A percentile compares a stretch with the other conserved stretches of the same genome.
These are phyloP conservation scores for Aplocera efformata DNA, from an alignment of 2,888 invertebrate genomes.

Conservation along the genomic window DNA sequence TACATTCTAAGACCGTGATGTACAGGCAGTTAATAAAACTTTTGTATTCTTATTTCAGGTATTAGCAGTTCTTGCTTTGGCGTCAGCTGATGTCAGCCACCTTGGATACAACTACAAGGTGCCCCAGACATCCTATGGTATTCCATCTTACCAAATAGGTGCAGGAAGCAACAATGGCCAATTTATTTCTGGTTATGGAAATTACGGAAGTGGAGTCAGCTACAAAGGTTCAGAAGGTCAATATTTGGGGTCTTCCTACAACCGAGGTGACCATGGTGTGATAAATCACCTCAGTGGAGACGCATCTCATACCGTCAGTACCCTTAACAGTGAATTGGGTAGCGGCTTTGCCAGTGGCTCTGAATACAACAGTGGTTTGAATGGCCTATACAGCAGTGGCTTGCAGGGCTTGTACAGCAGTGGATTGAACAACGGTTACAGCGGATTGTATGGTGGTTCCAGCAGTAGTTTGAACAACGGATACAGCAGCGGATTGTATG, in stretches of 20 bases:
- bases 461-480: constrained; percentile 7
- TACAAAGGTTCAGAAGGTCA: constrained; percentile 29
- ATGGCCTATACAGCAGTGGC: constrained; percentile 1
- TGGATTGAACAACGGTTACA: neutral
- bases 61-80: constrained; percentile 49
- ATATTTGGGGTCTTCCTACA: constrained; percentile 24
- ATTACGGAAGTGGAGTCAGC: constrained; percentile 23
- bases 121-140: constrained; percentile 64
- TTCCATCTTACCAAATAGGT: constrained; percentile 51
- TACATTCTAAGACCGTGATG: too few species aligned
- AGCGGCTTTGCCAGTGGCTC: constrained; percentile 1
- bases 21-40: neutral
- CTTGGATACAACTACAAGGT: constrained; percentile 65
- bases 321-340: constrained; percentile 7
- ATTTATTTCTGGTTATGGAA: constrained; percentile 33
- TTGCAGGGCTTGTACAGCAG: neutral
- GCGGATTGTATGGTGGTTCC: constrained; percentile 2
- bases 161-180: constrained; percentile 27
- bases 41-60: constrained; percentile 47
- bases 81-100: constrained; percentile 51
- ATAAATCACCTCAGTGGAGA: constrained; percentile 13
- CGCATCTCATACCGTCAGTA: constrained; percentile 10
- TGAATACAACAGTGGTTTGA: neutral
- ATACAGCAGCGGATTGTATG: constrained; percentile 5
- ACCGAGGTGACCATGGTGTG: constrained; percentile 14